phyloP scores from a whole-genome alignment of 1,140 invertebrate species.

The Zelostemma sp. region DNA sequence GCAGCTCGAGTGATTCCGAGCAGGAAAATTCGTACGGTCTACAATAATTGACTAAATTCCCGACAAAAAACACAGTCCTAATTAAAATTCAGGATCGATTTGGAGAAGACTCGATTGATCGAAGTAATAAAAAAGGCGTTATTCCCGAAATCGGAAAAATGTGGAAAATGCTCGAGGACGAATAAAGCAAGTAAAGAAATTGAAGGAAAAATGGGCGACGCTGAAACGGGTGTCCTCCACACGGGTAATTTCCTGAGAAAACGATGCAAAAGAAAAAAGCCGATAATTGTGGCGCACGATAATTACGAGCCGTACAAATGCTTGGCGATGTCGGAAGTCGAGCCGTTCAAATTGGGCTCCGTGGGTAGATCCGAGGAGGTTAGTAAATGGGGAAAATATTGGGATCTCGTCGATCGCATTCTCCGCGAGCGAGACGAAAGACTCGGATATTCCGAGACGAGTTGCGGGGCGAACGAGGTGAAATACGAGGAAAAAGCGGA shows the following conservation, averaged over 20 bases:
- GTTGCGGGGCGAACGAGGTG: neutral
- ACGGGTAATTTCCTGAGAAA: neutral
- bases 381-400: conserved; percentile 34
- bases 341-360: conserved; percentile 18
- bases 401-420: conserved; percentile 16
- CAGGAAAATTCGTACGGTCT: no score
- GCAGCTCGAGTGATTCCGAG: no score
- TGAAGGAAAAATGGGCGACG: no score
- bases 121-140: no score
- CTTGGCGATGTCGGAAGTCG: neutral
- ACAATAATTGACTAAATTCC: no score
- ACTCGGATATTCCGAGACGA: neutral
- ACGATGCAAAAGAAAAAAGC: neutral
- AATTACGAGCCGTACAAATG: neutral
- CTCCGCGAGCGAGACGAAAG: conserved; percentile 4
- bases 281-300: neutral
- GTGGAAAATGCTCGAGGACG: no score
- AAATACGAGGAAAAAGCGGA: neutral
- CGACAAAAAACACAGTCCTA: no score
- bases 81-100: no score
- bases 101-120: no score
- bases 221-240: no score
- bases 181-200: no score
- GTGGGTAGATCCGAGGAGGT: conserved; percentile 24
- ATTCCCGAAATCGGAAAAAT: no score